Evolutionary conservation across 2,888 invertebrate genomes (phyloP).

Genomic region (Coenonympha glycerion): DNA sequence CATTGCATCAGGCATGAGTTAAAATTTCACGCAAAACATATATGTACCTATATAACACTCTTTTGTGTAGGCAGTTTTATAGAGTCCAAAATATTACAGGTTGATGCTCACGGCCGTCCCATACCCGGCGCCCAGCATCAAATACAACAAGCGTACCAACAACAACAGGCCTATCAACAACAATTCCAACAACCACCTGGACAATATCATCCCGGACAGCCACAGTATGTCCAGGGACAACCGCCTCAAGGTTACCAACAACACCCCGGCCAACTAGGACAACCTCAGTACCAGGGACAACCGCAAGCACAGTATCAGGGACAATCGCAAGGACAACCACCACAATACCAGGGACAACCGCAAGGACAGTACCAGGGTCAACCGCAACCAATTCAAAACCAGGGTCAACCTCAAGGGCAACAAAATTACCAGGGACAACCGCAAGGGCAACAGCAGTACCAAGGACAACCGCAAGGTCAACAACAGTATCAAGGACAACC

Average conservation of each 20-base stretch:
- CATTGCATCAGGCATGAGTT: too few relatives aligned
- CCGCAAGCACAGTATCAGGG: too few relatives aligned
- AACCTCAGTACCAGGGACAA: constrained; percentile 18
- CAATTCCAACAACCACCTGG: constrained; percentile 34
- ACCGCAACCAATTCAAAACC: constrained; percentile 22
- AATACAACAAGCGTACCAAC: constrained; percentile 49
- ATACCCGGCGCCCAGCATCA: constrained; percentile 62
- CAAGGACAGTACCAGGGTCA: constrained; percentile 32
- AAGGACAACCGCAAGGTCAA: constrained; percentile 12
- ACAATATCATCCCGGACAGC: constrained; percentile 15
- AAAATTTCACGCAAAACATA: too few relatives aligned
- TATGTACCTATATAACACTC: too few relatives aligned
- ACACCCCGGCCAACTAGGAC: constrained; percentile 14
- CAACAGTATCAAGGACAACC: too few relatives aligned
- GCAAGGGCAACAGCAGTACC: too few relatives aligned
- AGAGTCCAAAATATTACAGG: constrained; percentile 42
- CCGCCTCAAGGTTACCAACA: constrained; percentile 17
- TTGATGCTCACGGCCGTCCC: constrained; percentile 60
- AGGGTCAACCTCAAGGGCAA: constrained; percentile 22
- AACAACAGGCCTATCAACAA: constrained; percentile 41
- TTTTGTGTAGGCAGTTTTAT: too few relatives aligned
- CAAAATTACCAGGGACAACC: constrained; percentile 18
- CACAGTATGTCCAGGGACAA: constrained; percentile 25
- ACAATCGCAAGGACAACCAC: constrained; percentile 19
- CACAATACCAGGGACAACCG: constrained; percentile 20